A percentile compares a stretch with the other conserved stretches of the same genome.
These are phyloP conservation scores for Columba guinea DNA, from an alignment of 2,797 vertebrate species.

Conservation along the genomic window DNA sequence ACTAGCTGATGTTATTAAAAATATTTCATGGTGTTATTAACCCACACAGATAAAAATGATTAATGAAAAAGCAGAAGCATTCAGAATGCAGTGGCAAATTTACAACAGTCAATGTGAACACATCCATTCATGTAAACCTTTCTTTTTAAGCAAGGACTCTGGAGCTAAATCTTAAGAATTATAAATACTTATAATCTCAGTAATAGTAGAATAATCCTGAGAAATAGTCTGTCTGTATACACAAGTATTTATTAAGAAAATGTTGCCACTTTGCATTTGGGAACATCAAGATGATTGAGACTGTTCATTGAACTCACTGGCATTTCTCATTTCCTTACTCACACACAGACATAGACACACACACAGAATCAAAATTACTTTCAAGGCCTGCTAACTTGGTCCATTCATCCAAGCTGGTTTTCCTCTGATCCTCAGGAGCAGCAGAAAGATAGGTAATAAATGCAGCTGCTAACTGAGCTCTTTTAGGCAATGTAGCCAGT, in stretches of 20 bases:
- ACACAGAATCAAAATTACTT: constrained; percentile 77
- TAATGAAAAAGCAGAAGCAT: neutral
- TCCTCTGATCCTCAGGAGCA: constrained; percentile 89
- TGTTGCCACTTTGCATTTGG: neutral
- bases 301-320: neutral
- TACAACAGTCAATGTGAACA: neutral
- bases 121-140: neutral
- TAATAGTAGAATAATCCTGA: neutral
- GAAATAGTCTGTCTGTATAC: neutral
- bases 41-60: neutral
- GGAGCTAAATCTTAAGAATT: neutral
- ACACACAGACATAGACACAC: neutral
- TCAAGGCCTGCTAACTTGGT: constrained; percentile 87
- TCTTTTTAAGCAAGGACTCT: neutral
- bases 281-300: neutral
- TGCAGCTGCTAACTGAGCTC: constrained; percentile 90
- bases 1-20: neutral
- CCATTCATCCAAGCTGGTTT: constrained; percentile 88
- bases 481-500: constrained; percentile 87
- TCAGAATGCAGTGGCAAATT: neutral
- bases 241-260: neutral
- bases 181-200: neutral
- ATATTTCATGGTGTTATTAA: neutral
- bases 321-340: neutral
- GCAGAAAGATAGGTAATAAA: constrained; percentile 97